Base-by-base conservation (phyloP, 2,888 invertebrate genomes). In the Lasiommata megera region DNA sequence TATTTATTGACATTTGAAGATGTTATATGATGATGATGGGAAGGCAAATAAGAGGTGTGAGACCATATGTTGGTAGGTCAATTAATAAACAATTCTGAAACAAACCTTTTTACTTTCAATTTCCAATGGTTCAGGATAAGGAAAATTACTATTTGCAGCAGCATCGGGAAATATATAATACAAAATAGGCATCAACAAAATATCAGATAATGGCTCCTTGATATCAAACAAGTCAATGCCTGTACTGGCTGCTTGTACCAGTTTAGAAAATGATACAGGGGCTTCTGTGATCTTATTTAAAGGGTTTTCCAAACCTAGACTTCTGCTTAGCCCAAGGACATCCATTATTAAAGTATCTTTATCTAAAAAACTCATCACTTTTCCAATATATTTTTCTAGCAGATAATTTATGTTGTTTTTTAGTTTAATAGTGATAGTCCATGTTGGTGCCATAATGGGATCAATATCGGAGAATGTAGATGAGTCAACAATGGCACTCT, bases 121-220 rank as follows among this genome's bases (percentile, higher is more conserved):
- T 64, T 88, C 88, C 31, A 91, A 78, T 40, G 82, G 76, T 40
- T 85, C 80, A 40, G 84, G 83, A 73, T 94, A 94, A 1, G 91
- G 88, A 76, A 87, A 92, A 46, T 80, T 88, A 58, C 92, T 80
- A 59, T 93, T 92, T 56, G 93, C 92, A 65, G 95, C 94, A 56
- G 97, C 96, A 92, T 98, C 97, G 53, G 98, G 98, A 77, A 98
- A 98, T 18, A 98, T 84, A 80, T 94, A 97, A 75, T 95, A 95
- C 50, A 98, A 79, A 67, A 98, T 92, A 40, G 95, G 93, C 77
- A 94, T 93, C 36, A 98, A 82, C 62, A 95, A 88, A 29, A 95
- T 94, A 70, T 95, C 95, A 11, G 94, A 88, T 71, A 98, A 93
- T 0, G 97, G 97, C 0, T 96, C 96, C 57, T 89, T 89, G 63